phyloP scores from a whole-genome alignment of 2,113 vertebrate genomes.

The Strix aluco region DNA sequence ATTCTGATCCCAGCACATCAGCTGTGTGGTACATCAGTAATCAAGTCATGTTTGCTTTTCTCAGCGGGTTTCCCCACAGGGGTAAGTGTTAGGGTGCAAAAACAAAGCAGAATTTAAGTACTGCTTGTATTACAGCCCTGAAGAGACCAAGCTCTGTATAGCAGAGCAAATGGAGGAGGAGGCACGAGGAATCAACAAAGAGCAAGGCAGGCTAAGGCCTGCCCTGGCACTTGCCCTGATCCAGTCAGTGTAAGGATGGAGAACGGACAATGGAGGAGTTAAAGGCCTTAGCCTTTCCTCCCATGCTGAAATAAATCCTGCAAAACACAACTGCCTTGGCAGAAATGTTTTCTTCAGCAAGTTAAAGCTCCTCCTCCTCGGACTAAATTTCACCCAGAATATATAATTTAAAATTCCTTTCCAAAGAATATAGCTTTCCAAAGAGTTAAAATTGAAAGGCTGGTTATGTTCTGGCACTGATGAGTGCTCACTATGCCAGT shows the following conservation, averaged over 20 bases:
- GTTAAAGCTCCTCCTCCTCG: not conserved
- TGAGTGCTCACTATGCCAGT: not conserved
- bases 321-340: not conserved
- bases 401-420: not conserved
- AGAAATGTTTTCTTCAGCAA: conserved; percentile 12
- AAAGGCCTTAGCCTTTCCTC: not conserved
- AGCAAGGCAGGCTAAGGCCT: not conserved
- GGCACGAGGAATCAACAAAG: not conserved
- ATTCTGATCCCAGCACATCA: not conserved
- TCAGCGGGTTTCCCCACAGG: not conserved
- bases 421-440: not conserved
- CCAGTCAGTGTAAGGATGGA: not conserved
- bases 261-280: accelerated
- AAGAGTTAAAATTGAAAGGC: not conserved
- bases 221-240: not conserved
- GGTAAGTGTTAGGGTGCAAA: not conserved
- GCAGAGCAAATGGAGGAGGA: not conserved
- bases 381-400: not conserved
- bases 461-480: not conserved
- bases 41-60: not conserved
- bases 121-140: not conserved
- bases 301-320: not conserved
- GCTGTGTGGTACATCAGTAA: not conserved
- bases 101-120: not conserved
- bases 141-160: not conserved